Conservation (phyloP, 2,797 vertebrate species). For the Buceros bicornis region DNA sequence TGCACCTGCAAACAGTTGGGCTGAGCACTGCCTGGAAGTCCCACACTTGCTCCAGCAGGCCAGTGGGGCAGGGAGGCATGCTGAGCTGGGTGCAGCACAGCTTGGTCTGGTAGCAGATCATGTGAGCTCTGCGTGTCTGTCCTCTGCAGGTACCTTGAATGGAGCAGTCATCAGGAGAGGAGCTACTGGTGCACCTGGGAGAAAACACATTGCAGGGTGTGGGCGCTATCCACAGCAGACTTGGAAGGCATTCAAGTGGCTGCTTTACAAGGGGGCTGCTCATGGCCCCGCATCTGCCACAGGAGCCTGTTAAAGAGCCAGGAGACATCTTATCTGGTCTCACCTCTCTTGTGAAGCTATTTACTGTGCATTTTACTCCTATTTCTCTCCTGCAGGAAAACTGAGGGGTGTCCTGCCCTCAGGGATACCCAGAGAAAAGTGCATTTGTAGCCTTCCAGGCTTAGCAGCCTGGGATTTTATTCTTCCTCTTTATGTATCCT, state of each 20-base stretch:
- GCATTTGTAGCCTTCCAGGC: neutral
- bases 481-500: neutral
- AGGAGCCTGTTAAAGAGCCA: neutral
- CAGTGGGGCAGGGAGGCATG: neutral
- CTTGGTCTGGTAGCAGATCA: neutral
- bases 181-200: neutral
- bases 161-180: no score
- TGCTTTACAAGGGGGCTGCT: neutral
- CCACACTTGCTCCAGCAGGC: neutral
- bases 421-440: neutral
- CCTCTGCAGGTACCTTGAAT: neutral
- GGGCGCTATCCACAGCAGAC: neutral
- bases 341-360: neutral
- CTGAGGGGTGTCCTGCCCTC: neutral
- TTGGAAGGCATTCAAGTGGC: neutral
- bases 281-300: neutral
- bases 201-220: no score
- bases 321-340: neutral
- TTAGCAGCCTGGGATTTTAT: neutral
- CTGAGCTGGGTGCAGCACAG: fast-evolving
- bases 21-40: neutral
- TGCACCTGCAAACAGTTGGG: neutral
- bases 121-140: neutral
- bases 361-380: fast-evolving
- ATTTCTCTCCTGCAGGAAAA: neutral